Evolutionary conservation across 2,888 invertebrate species (phyloP), one percentile per base, ranked within the genome.

Genomic region (Atherix ibis): DNA sequence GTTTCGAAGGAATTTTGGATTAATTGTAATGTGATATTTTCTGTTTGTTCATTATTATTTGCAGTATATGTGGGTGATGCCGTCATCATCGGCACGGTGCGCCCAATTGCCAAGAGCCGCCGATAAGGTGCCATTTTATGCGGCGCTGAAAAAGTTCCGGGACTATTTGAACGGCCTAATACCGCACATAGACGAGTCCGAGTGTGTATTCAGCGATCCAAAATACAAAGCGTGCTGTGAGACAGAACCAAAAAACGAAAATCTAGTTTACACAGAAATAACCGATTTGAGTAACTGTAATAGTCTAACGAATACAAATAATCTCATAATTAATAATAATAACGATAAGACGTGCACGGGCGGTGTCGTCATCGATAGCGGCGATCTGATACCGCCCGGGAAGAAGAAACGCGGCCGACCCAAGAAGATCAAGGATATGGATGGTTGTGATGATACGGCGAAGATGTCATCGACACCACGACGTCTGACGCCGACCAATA

Each of bases 61-160:
- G n/a, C 69, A 94, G 92, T 82, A 87, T 60, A 87, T 94, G 71
- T 97, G 89, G 87, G 95, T 97, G 56, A 94, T 95, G 94, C 95
- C 95, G 43, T 95, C 94, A 35, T 94, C 94, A 32, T 92, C 91
- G 53, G 94, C 95, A 32, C 74, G 95, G 34, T 95, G 92, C 66
- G 91, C 95, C 25, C 94, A 95, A 62, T 67, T 95, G 47, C 95
- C 95, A n/a, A 73, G 94, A 47, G 92, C 94, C 14, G 85, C 89
- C 1, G 95, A 97, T 67, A 97, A 97, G 67, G 89, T 97, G 39
- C 95, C 95, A 44, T 97, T 92, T 67, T 97, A 94, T 66, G 77
- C 84, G 40, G 92, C 92, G 34, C 70, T 95, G 29, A 92, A 89
- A 62, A 91, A 91, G 64, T 87, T 94, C 64, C 75, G 92, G 34